Conservation (phyloP, 2,113 vertebrate genomes). For the Illadopsis cleaveri region DNA sequence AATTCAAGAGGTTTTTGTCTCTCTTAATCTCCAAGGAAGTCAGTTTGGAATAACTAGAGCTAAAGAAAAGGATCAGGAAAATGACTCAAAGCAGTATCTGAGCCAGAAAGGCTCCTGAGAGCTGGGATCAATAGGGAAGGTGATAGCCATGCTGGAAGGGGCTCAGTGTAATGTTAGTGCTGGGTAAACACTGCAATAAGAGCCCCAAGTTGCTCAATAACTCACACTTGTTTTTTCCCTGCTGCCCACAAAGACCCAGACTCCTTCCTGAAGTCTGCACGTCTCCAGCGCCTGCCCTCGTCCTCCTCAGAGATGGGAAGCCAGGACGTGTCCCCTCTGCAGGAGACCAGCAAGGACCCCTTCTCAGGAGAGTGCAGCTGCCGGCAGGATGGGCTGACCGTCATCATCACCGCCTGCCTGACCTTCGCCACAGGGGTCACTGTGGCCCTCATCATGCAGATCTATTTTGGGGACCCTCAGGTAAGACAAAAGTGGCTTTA, state of each 20-base stretch:
- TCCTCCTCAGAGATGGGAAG: slow-evolving; percentile 93
- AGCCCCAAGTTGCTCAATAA: neutral
- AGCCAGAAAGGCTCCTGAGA: slow-evolving; percentile 7
- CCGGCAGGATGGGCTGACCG: slow-evolving; percentile 89
- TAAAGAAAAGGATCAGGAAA: neutral
- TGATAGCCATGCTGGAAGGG: neutral
- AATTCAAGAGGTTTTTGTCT: neutral
- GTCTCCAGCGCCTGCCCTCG: slow-evolving; percentile 93
- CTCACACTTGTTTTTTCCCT: slow-evolving; percentile 4
- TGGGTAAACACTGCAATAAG: slow-evolving; percentile 3
- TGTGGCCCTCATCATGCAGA: slow-evolving; percentile 94
- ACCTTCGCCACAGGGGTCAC: slow-evolving; percentile 95
- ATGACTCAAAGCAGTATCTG: neutral
- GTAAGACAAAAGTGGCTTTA: slow-evolving; percentile 60
- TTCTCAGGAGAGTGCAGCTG: slow-evolving; percentile 91
- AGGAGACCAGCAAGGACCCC: slow-evolving; percentile 91
- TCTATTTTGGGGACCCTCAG: slow-evolving; percentile 97
- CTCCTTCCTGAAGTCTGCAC: slow-evolving; percentile 89
- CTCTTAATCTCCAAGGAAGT: neutral
- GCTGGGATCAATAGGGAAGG: neutral
- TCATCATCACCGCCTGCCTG: slow-evolving; percentile 96
- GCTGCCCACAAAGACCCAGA: slow-evolving; percentile 86
- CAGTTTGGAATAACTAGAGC: neutral
- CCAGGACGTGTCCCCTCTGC: slow-evolving; percentile 84
- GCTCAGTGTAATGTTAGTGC: neutral